phyloP scores from a whole-genome alignment of 2,113 vertebrate genomes.

The Saguinus midas region DNA sequence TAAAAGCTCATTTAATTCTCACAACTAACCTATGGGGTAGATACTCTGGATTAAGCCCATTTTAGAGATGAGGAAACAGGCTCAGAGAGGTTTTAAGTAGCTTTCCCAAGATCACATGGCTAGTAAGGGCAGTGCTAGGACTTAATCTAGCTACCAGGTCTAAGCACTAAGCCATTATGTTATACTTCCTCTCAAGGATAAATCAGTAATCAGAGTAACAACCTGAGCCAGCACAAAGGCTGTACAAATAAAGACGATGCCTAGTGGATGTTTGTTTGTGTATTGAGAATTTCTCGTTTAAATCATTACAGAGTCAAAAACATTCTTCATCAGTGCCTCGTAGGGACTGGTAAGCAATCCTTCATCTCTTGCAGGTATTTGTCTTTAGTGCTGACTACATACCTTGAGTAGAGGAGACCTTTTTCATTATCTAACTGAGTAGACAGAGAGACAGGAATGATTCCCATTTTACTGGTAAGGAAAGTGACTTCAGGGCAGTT shows the following conservation, averaged over 20 bases:
- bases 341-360: not conserved
- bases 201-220: not conserved
- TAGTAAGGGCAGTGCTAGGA: not conserved
- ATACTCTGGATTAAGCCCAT: not conserved
- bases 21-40: not conserved
- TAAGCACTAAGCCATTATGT: not conserved
- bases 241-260: not conserved
- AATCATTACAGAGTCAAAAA: not conserved
- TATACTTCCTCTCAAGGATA: not conserved
- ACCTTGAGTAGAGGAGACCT: not conserved
- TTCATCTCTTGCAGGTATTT: not conserved
- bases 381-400: not conserved
- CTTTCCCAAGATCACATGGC: not conserved
- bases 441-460: not conserved
- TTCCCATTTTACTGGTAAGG: not conserved
- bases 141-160: not conserved
- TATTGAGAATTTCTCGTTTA: not conserved
- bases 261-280: not conserved
- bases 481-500: not conserved
- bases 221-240: not conserved
- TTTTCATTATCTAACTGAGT: not conserved
- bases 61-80: constrained; percentile 7
- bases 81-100: constrained; percentile 13
- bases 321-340: not conserved
- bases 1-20: not conserved